Percentiles rank a stretch among this genome's conserved stretches.
These are phyloP conservation scores for Aphodius granarius DNA, from an alignment of 2,888 invertebrate genomes.

Conservation along the genomic window DNA sequence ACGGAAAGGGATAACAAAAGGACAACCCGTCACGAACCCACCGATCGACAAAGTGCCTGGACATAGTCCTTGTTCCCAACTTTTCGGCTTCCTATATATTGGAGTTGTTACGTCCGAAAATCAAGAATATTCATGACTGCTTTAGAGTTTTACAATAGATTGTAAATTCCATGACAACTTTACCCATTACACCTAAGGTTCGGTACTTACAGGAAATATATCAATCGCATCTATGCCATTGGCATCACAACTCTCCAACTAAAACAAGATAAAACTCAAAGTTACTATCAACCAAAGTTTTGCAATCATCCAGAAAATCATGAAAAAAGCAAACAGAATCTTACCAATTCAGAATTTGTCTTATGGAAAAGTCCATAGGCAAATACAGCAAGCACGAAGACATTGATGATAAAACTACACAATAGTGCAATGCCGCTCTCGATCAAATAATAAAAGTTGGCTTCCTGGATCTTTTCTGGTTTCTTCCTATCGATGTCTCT, in stretches of 20 bases:
- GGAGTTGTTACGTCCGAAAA: not conserved
- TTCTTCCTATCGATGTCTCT: conserved; percentile 75
- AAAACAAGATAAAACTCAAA: conserved; percentile 25
- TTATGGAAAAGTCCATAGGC: conserved; percentile 76
- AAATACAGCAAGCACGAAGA: conserved; percentile 86
- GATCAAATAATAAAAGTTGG: conserved; percentile 80
- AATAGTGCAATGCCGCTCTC: conserved; percentile 78
- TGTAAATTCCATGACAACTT: not conserved
- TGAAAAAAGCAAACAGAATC: conserved; percentile 40
- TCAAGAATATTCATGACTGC: not conserved
- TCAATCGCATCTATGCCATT: conserved; percentile 38
- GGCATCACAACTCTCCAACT: conserved; percentile 40
- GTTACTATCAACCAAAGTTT: not conserved
- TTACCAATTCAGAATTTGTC: conserved; percentile 69
- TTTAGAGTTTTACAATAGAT: not conserved
- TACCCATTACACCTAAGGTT: not conserved
- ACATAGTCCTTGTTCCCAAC: not conserved
- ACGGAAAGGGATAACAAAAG: not conserved
- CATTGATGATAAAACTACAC: conserved; percentile 81
- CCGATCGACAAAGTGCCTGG: not conserved
- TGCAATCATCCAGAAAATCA: not conserved
- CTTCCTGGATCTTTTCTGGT: conserved; percentile 72
- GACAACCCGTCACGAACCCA: not conserved
- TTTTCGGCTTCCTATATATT: not conserved
- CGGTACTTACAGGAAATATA: conserved; percentile 50